A percentile compares a stretch with the other conserved stretches of the same genome.
Evolutionary conservation across 2,888 invertebrate species (phyloP).

Genomic region (Psylliodes chrysocephalus): DNA sequence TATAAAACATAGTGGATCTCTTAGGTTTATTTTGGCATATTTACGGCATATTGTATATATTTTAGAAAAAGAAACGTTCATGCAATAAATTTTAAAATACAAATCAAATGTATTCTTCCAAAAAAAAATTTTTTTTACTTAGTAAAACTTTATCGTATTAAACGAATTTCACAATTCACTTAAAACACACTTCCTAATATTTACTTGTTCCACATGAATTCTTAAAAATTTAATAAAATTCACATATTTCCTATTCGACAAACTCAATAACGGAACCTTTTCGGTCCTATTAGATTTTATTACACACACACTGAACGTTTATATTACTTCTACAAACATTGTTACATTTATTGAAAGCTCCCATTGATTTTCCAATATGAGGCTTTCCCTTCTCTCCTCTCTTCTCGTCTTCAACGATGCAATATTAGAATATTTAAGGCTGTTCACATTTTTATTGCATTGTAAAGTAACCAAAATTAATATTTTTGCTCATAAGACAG

Average conservation of each 20-base stretch:
- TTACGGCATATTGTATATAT: too few species aligned
- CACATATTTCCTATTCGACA: slow-evolving; percentile 54
- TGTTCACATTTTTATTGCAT: too few species aligned
- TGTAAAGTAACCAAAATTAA: too few species aligned
- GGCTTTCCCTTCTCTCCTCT: slow-evolving; percentile 12
- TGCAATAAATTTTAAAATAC: too few species aligned
- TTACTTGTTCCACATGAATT: slow-evolving; percentile 55
- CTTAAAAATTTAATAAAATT: slow-evolving; percentile 58
- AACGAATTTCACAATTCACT: slow-evolving; percentile 32
- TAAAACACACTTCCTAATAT: slow-evolving; percentile 40
- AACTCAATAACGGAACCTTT: slow-evolving; percentile 56
- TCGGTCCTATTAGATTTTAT: slow-evolving; percentile 57
- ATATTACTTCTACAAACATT: slow-evolving; percentile 50
- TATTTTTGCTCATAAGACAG: too few species aligned
- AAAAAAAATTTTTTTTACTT: not conserved
- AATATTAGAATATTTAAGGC: slow-evolving; percentile 19
- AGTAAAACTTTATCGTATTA: slow-evolving; percentile 2
- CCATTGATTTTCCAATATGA: slow-evolving; percentile 37
- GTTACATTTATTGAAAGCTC: slow-evolving; percentile 39
- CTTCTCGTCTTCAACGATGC: slow-evolving; percentile 5
- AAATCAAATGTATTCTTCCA: too few species aligned
- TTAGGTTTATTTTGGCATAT: too few species aligned
- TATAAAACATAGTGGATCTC: too few species aligned
- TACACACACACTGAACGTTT: slow-evolving; percentile 50
- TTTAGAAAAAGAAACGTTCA: too few species aligned